Evolutionary conservation across 2,888 invertebrate genomes (phyloP).

Genomic region (Melieria picta): DNA sequence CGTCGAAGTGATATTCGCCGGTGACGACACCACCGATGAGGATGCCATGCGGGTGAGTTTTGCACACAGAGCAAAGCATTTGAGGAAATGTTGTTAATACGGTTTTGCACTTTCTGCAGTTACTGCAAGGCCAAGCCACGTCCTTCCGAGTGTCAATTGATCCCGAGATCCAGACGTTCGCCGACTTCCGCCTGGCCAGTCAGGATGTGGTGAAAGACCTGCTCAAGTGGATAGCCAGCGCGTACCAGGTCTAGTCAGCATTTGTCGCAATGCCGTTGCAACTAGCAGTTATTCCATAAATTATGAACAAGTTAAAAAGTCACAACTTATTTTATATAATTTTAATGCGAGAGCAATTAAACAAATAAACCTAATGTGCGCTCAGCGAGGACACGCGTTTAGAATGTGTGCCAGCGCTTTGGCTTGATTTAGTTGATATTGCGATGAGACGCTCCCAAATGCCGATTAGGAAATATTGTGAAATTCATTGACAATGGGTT

Average conservation of each 20-base stretch:
- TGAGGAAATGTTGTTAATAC: background rate
- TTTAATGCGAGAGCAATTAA: too few species aligned
- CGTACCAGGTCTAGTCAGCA: slow-evolving; percentile 44
- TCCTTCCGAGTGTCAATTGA: slow-evolving; percentile 78
- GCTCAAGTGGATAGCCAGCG: slow-evolving; percentile 73
- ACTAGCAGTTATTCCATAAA: too few species aligned
- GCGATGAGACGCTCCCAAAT: too few species aligned
- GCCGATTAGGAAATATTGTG: too few species aligned
- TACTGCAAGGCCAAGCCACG: slow-evolving; percentile 78
- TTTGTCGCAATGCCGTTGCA: background rate
- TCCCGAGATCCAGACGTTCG: slow-evolving; percentile 75
- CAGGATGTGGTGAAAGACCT: slow-evolving; percentile 77
- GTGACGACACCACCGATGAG: slow-evolving; percentile 89
- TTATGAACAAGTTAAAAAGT: too few species aligned
- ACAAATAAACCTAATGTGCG: too few species aligned
- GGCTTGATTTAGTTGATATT: too few species aligned
- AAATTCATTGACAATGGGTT: too few species aligned
- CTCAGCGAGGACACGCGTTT: too few species aligned
- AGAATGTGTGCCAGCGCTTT: too few species aligned
- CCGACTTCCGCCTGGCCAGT: slow-evolving; percentile 76
- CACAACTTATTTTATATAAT: too few species aligned
- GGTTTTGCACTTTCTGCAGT: slow-evolving; percentile 63
- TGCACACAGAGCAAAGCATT: background rate
- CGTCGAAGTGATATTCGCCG: slow-evolving; percentile 82
- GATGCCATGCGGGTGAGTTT: slow-evolving; percentile 83